Percentiles rank a stretch among this genome's conserved stretches.
Conservation (phyloP, 2,797 vertebrate genomes). For the Heteromormyrus szaboi region DNA sequence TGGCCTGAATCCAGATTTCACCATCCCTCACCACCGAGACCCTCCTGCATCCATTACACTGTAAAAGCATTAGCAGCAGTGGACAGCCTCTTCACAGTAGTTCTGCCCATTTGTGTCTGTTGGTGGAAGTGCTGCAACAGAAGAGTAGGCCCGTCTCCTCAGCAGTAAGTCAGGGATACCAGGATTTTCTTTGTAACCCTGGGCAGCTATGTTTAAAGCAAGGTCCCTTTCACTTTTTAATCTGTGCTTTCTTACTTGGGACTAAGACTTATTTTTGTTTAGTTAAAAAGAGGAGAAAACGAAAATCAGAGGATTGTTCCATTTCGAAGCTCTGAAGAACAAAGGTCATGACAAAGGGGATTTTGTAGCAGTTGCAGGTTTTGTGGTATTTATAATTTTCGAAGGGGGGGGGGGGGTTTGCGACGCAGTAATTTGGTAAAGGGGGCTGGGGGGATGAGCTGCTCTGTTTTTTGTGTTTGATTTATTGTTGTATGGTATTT, state of each 20-base stretch:
- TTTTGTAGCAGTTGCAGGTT: conserved; percentile 49
- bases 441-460: conserved; percentile 27
- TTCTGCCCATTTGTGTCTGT: neutral
- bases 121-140: neutral
- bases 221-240: conserved; percentile 7
- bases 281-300: neutral
- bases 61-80: neutral
- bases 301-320: neutral
- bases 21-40: neutral
- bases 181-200: neutral
- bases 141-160: neutral
- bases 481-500: conserved; percentile 63
- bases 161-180: neutral
- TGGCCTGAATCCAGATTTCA: conserved; percentile 9
- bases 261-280: neutral
- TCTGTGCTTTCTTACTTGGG: conserved; percentile 7
- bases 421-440: conserved; percentile 4
- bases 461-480: conserved; percentile 35
- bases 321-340: conserved; percentile 4
- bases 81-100: neutral
- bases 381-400: conserved; percentile 43
- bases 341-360: conserved; percentile 33
- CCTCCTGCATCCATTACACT: neutral
- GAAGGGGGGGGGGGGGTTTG: neutral
- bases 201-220: neutral